phyloP scores from a whole-genome alignment of 2,797 vertebrate genomes.

The Hirundo rustica region DNA sequence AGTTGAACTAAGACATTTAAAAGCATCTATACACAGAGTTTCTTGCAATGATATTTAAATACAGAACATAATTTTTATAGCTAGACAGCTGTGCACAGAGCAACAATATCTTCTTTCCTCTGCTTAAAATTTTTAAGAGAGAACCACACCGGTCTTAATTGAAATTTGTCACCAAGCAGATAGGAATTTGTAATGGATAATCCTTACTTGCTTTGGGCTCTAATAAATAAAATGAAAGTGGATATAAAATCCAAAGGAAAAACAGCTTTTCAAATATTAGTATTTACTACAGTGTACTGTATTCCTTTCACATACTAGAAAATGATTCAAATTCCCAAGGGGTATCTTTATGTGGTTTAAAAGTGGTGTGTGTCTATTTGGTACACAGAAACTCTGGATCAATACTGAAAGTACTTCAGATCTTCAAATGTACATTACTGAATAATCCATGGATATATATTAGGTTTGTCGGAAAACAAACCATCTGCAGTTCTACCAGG shows the following conservation, averaged over 20 bases:
- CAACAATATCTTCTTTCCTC: not conserved
- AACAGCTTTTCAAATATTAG: constrained; percentile 51
- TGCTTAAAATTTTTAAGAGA: not conserved
- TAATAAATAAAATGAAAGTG: constrained; percentile 32
- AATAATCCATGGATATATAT: constrained; percentile 70
- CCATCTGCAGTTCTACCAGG: constrained; percentile 32
- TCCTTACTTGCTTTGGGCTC: constrained; percentile 4
- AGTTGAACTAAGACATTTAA: not conserved
- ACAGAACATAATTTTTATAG: not conserved
- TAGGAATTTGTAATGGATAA: constrained; percentile 12
- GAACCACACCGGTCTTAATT: not conserved
- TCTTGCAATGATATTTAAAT: not conserved
- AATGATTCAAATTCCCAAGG: constrained; percentile 71
- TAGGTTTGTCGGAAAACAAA: constrained; percentile 56
- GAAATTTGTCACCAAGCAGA: constrained; percentile 16
- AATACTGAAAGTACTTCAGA: constrained; percentile 73
- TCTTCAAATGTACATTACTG: constrained; percentile 75
- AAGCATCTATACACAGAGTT: not conserved
- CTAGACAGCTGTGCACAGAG: not conserved
- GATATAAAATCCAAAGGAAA: constrained; percentile 43
- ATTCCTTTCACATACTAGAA: constrained; percentile 69
- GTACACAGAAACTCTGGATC: constrained; percentile 66
- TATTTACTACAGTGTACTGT: constrained; percentile 54
- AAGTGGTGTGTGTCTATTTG: constrained; percentile 68
- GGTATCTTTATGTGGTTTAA: constrained; percentile 72